Base-by-base conservation (phyloP, 2,888 invertebrate species). In the Pyrrhosoma nymphula region DNA sequence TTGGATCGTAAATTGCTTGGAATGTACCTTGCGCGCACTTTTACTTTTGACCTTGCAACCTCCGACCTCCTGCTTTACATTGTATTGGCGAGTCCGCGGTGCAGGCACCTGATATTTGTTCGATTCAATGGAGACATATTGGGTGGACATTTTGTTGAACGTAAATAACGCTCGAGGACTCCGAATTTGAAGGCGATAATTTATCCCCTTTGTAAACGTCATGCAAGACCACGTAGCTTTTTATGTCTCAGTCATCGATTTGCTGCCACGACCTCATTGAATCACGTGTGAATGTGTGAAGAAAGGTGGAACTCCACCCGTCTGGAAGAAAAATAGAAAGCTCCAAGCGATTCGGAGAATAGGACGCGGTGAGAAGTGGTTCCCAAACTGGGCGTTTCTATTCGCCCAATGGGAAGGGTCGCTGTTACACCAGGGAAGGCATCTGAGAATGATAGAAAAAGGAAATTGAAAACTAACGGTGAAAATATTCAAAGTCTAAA, bases 41-140 rank as follows among this genome's bases (percentile, higher is more conserved):
- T 82, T 82, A 82, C 82, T 82, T 16, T 23, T 35, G 82, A 35
- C 82, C 82, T 82, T 82, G 30, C 82, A 82, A 82, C 82, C 82
- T 82, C 2, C 14, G 82, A 82, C 82, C 82, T 82, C 82, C 12
- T 2, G 30, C 30, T 14, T 26, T n/a, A 82, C 35, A 30, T 18
- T 82, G 82, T 35, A 35, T 35, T 12, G 30, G 35, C 16, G 82
- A 14, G 30, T n/a, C 69, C 69, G 69, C 69, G 26, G 26, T 69
- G 47, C n/a, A n/a, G 23, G 23, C 69, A 69, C n/a, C 30, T 35
- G 16, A 18, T 30, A 82, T 6, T n/a, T 12, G 82, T 82, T 82
- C 69, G 69, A 26, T 69, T n/a, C 30, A 82, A 82, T 82, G 82
- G 35, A 82, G 82, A 82, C 35, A 12, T 35, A 35, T 35, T 23